Percentiles rank a stretch among this genome's conserved stretches.
Conservation (phyloP, 2,113 vertebrate species). For the Corvus cornix region DNA sequence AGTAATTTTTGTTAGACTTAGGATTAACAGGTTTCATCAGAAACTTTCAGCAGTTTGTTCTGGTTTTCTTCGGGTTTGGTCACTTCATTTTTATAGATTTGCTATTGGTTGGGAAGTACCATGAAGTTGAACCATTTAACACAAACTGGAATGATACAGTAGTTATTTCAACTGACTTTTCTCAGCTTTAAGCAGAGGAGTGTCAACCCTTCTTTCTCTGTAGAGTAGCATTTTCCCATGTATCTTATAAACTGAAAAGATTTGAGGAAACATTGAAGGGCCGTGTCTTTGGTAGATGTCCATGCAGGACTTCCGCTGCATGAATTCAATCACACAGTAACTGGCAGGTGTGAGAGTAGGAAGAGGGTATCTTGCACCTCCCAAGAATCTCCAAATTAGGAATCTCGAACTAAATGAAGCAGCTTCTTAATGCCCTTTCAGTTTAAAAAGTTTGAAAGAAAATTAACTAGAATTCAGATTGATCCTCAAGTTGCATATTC, state of each 20-base stretch:
- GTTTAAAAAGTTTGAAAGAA: not conserved
- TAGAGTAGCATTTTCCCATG: not conserved
- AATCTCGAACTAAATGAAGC: not conserved
- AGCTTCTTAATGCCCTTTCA: not conserved
- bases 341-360: not conserved
- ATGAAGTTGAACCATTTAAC: not conserved
- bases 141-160: not conserved
- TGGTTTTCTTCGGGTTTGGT: not conserved
- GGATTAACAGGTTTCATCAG: not conserved
- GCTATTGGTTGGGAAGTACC: not conserved
- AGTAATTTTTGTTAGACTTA: not conserved
- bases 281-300: not conserved
- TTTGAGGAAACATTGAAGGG: not conserved
- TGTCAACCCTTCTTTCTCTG: not conserved
- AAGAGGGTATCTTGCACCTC: not conserved
- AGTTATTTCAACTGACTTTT: not conserved
- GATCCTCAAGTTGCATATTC: not conserved
- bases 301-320: not conserved
- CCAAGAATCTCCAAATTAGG: not conserved
- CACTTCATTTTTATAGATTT: not conserved
- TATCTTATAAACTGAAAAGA: not conserved
- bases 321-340: not conserved
- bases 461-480: not conserved
- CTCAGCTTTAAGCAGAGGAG: not conserved
- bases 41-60: not conserved